Conservation (phyloP, 2,113 vertebrate species). For the Canis aureus region DNA sequence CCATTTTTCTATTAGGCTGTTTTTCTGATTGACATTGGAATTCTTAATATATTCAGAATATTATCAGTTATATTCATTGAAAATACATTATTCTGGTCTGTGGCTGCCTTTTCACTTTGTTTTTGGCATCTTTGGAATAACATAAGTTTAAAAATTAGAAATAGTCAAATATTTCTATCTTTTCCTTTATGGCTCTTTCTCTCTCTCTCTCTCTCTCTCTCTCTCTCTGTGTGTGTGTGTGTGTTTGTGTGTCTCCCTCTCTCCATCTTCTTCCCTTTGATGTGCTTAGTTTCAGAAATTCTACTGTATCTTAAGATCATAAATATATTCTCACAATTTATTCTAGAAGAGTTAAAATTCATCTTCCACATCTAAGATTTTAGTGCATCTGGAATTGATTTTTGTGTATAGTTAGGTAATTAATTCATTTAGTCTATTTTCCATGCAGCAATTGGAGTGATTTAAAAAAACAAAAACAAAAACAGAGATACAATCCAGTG, state of each 20-base stretch:
- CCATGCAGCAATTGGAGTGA: neutral
- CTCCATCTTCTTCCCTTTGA: neutral
- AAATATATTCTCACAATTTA: constrained; percentile 31
- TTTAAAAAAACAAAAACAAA: too few relatives aligned
- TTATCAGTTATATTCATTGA: neutral
- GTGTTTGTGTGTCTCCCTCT: neutral
- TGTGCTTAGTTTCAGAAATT: neutral
- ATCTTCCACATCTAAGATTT: neutral
- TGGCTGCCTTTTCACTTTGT: constrained; percentile 26
- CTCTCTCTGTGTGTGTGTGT: neutral
- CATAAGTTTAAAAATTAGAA: constrained; percentile 37
- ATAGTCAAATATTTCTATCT: neutral
- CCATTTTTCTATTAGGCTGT: neutral
- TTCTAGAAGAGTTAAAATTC: neutral
- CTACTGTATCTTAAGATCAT: neutral
- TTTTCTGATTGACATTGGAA: constrained; percentile 17
- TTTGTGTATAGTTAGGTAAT: neutral
- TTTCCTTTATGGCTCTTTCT: neutral
- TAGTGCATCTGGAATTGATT: neutral
- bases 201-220: neutral
- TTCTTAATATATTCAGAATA: constrained; percentile 31
- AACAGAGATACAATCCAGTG: neutral
- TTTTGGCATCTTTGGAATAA: neutral
- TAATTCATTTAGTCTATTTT: neutral
- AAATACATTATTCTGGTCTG: neutral